Conservation (phyloP, 2,113 vertebrate genomes). For the Synchiropus splendidus region DNA sequence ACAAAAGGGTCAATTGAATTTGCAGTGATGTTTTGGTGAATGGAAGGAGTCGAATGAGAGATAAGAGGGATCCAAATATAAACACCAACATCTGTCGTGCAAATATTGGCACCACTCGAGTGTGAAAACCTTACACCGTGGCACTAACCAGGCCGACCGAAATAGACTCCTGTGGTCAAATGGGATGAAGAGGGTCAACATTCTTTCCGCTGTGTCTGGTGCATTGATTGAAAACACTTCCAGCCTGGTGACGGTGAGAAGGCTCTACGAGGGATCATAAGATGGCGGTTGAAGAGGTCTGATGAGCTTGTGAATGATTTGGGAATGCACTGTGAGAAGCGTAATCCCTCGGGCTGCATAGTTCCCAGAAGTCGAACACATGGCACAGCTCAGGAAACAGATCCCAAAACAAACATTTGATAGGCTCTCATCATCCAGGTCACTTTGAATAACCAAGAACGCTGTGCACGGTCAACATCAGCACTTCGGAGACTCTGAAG, state of each 20-base stretch:
- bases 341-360: conserved; percentile 11
- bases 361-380: conserved; percentile 30
- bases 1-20: too few relatives aligned
- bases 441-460: not conserved
- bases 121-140: conserved; percentile 14
- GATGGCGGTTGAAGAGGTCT: too few relatives aligned
- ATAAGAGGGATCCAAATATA: not conserved
- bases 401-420: conserved; percentile 29
- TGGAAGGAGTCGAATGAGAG: not conserved
- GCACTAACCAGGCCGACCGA: conserved; percentile 9
- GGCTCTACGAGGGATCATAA: too few relatives aligned
- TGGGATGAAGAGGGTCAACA: not conserved
- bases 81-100: not conserved
- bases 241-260: too few relatives aligned
- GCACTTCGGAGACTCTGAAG: not conserved
- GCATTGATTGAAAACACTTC: conserved; percentile 1
- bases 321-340: conserved; percentile 11
- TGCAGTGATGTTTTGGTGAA: too few relatives aligned
- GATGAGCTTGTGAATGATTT: not conserved
- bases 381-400: conserved; percentile 10
- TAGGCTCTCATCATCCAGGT: not conserved
- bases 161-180: conserved; percentile 4
- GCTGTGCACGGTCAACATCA: not conserved
- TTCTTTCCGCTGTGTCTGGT: not conserved
- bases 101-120: not conserved